Evolutionary conservation across 2,888 invertebrate species (phyloP), one percentile per base, ranked within the genome.

Genomic region (Busseola fusca): DNA sequence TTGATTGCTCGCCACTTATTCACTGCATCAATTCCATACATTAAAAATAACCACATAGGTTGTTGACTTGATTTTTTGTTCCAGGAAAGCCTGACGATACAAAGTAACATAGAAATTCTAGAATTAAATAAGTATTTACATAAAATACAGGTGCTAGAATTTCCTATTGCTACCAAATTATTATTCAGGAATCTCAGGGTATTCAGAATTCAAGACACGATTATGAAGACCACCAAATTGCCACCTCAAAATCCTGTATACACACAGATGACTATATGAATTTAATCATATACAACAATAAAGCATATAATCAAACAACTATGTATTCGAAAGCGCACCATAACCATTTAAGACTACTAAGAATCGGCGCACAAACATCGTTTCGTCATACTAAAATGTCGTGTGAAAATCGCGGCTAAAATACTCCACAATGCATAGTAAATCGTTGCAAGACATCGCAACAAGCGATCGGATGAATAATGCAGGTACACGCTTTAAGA

Each of bases 391-490:
- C 80, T 84, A 86, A 88, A 85, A 86, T 84, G 82, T 84, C 87
- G 88, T 90, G 89, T 87, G 89, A 90, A 87, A 84, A 86, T 82
- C 80, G 82, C 86, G 83, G 84, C 82, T 81, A 79, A 86, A 85
- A 86, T 86, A 83, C 84, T 83, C 80, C 86, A 92, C 90, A 92
- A 91, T 91, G 87, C 90, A 87, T 89, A 89, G 91, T 92, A 91
- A 93, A 93, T 91, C 88, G 86, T 83, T 84, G 87, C 85, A 86
- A 86, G 90, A 89, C 92, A 88, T 88, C 89, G 88, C 89, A 88
- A 88, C 88, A 88, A 86, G 85, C 87, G 80, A 86, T 87, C 86
- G 81, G 81, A 94, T 94, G 94, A 94, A 94, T 94, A 93, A 94
- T 94, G 92, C 93, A 94, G 86, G 88, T 89, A 91, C 92, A 92